Percentiles rank a stretch among this genome's conserved stretches.
Conservation (phyloP, 53 echinoderm and acorn worm species). For the Mesocentrotus franciscanus region DNA sequence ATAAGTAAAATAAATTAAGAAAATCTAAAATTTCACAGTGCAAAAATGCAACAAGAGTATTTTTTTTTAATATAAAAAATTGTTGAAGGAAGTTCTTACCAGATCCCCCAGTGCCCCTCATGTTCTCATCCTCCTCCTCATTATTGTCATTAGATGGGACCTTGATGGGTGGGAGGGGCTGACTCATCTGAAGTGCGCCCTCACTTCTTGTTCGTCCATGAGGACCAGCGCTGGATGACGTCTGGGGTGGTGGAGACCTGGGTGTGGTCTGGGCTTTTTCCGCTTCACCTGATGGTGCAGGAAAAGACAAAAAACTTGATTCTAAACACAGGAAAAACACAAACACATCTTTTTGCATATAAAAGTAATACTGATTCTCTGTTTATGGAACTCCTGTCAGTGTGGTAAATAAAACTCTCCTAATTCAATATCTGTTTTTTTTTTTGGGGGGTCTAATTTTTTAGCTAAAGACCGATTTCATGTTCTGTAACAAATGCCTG, state of each 20-base stretch:
- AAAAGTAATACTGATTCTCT: not conserved
- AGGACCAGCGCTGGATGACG: slow-evolving; percentile 76
- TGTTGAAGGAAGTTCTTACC: not conserved
- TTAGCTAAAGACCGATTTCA: no score
- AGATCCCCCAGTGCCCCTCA: not conserved
- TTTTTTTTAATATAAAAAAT: no score
- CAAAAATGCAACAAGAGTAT: no score
- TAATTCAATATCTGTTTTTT: not conserved
- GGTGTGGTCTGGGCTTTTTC: slow-evolving; percentile 68
- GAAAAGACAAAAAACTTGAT: not conserved
- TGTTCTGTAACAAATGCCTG: no score
- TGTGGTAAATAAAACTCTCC: not conserved
- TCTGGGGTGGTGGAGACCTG: slow-evolving; percentile 61
- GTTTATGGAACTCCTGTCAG: not conserved
- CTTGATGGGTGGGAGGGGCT: slow-evolving; percentile 96
- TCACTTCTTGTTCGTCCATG: slow-evolving; percentile 80
- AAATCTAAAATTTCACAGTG: no score
- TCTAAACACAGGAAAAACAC: not conserved
- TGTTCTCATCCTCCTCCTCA: slow-evolving; percentile 48
- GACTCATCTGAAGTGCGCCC: slow-evolving; percentile 74
- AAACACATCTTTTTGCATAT: not conserved
- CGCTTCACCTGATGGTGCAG: slow-evolving; percentile 54
- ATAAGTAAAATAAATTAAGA: no score
- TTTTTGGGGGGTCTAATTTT: no score
- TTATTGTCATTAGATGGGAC: slow-evolving; percentile 77